Conservation (phyloP, 2,888 invertebrate genomes). For the Drosophila putrida region DNA sequence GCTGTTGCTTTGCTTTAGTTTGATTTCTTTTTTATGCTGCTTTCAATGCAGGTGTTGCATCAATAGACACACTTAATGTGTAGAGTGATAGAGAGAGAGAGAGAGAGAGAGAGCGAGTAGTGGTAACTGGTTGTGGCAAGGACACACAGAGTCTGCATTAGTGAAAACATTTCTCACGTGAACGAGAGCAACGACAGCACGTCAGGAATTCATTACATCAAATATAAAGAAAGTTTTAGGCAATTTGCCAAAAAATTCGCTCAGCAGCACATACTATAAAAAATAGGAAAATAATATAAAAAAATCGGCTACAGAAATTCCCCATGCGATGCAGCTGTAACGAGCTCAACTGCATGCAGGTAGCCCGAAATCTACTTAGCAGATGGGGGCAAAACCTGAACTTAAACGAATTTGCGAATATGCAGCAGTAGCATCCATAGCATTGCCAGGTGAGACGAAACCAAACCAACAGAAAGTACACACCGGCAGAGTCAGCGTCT, state of each 20-base stretch:
- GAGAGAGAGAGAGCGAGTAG: not conserved
- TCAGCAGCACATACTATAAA: constrained; percentile 19
- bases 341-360: constrained; percentile 71
- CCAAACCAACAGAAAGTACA: constrained; percentile 14
- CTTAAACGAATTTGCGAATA: constrained; percentile 76
- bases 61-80: constrained; percentile 17
- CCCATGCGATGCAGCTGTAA: constrained; percentile 68
- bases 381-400: constrained; percentile 64
- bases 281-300: not conserved
- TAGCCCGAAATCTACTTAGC: constrained; percentile 77
- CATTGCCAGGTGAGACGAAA: constrained; percentile 34
- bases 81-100: not conserved
- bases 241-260: constrained; percentile 72
- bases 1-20: constrained; percentile 39
- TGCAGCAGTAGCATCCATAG: constrained; percentile 46
- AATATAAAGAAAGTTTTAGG: constrained; percentile 81
- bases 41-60: constrained; percentile 53
- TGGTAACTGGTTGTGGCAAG: constrained; percentile 3
- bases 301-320: constrained; percentile 30
- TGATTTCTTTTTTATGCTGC: constrained; percentile 12
- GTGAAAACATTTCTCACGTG: constrained; percentile 52
- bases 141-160: constrained; percentile 41
- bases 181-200: constrained; percentile 51
- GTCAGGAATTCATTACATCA: constrained; percentile 79
- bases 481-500: constrained; percentile 25